Conservation (phyloP, 2,888 invertebrate species). For the Piscicola geometra region DNA sequence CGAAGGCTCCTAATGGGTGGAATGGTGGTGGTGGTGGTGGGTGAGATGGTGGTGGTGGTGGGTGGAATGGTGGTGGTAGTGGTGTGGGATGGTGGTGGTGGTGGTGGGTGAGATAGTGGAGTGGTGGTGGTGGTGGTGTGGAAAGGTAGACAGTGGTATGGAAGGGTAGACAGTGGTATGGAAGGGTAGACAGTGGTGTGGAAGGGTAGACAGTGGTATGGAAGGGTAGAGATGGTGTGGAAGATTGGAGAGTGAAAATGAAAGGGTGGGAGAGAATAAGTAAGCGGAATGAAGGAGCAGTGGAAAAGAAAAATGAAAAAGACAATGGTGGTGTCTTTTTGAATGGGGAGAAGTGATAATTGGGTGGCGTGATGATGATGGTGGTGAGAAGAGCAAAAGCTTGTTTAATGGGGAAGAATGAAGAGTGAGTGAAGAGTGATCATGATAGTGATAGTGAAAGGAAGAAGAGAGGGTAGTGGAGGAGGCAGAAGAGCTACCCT, state of each 20-base stretch:
- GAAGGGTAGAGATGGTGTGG: background rate
- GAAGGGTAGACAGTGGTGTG: too few relatives aligned
- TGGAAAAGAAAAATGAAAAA: background rate
- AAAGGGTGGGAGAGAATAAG: too few relatives aligned
- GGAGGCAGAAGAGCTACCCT: slow-evolving; percentile 61
- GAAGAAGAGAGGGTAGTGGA: too few relatives aligned
- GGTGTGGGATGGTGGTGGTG: background rate
- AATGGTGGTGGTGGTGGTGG: background rate
- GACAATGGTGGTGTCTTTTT: too few relatives aligned
- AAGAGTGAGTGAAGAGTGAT: too few relatives aligned
- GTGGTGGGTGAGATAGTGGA: background rate
- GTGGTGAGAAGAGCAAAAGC: too few relatives aligned
- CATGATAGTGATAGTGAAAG: too few relatives aligned
- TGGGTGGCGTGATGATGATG: background rate
- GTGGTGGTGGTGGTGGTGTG: background rate
- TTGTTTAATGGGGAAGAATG: too few relatives aligned
- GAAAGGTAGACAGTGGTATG: background rate
- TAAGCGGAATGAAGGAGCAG: too few relatives aligned
- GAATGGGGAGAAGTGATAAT: too few relatives aligned
- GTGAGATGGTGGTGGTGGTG: background rate
- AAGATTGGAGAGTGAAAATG: background rate
- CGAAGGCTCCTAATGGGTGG: slow-evolving; percentile 77
- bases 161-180: background rate
- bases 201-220: background rate
- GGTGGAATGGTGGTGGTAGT: too few relatives aligned